A percentile compares a stretch with the other conserved stretches of the same genome.
Conservation (phyloP, 2,888 invertebrate genomes). For the Coelinius sp. region DNA sequence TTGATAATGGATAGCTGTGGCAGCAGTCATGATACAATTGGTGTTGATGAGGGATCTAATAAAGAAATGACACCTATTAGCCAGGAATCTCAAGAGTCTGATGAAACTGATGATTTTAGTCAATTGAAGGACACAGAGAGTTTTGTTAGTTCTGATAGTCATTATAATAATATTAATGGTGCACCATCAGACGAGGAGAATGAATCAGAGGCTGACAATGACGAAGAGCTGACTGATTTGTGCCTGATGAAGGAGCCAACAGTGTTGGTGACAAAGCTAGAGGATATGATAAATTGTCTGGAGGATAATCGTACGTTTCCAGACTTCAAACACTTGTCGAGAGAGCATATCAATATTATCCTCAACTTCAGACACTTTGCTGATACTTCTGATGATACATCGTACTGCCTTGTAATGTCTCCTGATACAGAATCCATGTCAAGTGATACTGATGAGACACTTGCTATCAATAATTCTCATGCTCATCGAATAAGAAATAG, state of each 20-base stretch:
- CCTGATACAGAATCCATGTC: not conserved
- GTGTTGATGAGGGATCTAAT: not conserved
- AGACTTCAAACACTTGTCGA: slow-evolving; percentile 4
- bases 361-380: not conserved
- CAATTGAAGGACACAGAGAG: not conserved
- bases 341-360: not conserved
- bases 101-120: not conserved
- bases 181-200: slow-evolving; percentile 11
- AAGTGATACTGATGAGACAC: not conserved
- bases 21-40: not conserved
- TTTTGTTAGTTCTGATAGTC: too few relatives aligned
- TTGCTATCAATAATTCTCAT: not conserved
- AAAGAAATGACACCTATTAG: not conserved
- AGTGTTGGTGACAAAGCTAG: slow-evolving; percentile 43
- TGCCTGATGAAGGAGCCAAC: slow-evolving; percentile 36
- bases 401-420: not conserved
- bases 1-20: slow-evolving; percentile 1
- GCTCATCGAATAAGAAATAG: not conserved
- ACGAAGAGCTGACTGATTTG: slow-evolving; percentile 1
- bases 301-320: not conserved
- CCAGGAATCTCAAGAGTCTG: not conserved
- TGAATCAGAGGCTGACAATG: not conserved
- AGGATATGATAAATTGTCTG: slow-evolving; percentile 26
- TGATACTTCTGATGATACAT: not conserved
- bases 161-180: not conserved